Evolutionary conservation across 2,888 invertebrate genomes (phyloP).

Genomic region (Lagria hirta): DNA sequence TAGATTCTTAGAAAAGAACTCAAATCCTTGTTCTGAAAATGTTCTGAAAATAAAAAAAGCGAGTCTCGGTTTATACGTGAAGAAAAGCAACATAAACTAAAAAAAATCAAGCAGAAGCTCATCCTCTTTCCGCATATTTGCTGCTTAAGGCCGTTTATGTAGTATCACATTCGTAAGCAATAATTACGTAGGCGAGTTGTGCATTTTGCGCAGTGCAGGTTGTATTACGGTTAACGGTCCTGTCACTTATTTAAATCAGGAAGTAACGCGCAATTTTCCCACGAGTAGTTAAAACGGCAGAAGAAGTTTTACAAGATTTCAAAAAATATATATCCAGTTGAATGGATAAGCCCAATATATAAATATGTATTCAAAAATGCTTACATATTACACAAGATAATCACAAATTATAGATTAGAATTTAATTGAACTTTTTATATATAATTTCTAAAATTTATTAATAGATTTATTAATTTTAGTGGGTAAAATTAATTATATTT

Average conservation of each 20-base stretch:
- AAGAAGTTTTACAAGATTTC: too few species aligned
- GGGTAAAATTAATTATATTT: too few species aligned
- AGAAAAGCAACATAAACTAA: too few species aligned
- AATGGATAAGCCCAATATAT: conserved; percentile 4
- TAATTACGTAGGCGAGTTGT: conserved; percentile 24
- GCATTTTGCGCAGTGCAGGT: conserved; percentile 27
- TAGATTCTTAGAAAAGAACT: conserved; percentile 12
- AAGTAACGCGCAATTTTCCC: conserved; percentile 41
- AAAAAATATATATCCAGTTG: neutral
- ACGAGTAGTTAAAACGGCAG: conserved; percentile 34
- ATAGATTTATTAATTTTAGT: too few species aligned
- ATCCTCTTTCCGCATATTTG: conserved; percentile 22
- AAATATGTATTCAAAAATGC: too few species aligned
- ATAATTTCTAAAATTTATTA: too few species aligned
- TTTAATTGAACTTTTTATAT: too few species aligned
- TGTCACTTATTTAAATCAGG: conserved; percentile 43
- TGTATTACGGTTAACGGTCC: conserved; percentile 38
- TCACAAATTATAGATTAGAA: conserved; percentile 6
- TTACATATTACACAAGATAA: too few species aligned
- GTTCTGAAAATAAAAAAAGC: neutral
- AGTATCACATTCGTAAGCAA: conserved; percentile 9
- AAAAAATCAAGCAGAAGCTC: conserved; percentile 7
- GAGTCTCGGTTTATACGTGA: conserved; percentile 6
- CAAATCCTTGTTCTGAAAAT: conserved; percentile 1
- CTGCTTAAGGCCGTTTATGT: conserved; percentile 9